Base-by-base conservation (phyloP, 92 coral and sea anemone species). In the Epizoanthus fatuus region DNA sequence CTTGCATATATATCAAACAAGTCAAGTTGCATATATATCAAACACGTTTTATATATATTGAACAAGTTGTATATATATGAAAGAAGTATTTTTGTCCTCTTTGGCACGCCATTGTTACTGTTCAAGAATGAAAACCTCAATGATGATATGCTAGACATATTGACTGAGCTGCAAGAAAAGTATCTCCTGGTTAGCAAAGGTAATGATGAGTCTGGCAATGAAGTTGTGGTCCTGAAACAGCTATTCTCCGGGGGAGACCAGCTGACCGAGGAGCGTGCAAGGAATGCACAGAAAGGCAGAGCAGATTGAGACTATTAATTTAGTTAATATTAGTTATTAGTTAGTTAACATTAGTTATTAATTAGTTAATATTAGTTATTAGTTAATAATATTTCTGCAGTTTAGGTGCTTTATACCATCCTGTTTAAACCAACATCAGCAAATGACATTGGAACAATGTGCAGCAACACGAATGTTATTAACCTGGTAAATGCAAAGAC, bases 231-330 rank as follows among this genome's bases (percentile, higher is more conserved):
- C 4, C 8, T 80, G 2, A 81, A 84, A 9, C 35, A 79, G 55
- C 57, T 87, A 57, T 93, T 87, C 67, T 86, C 88, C 65, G 92
- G 95, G 45, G 92, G 92, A 7, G 92, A 90, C 74, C 90, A 90
- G 60, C 74, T 90, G 35, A 93, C 93, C 0, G 92, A 93, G 45
- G 96, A 90, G 73, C 68, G 93, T 56, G 90, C 93, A 39, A 84
- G 93, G 38, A 90, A 79, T 87, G 83, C 92, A 20, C 68, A 72
- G 57, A 63, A 79, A 52, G 93, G 87, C 40, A 81, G 90, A 55
- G 79, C 84, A 0, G 93, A 90, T 87, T 94, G 92, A 3, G 93
- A 93, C n/a, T n/a, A n/a, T n/a, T n/a, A n/a, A n/a, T n/a, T n/a
- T n/a, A n/a, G n/a, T n/a, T n/a, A n/a, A n/a, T n/a, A n/a, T n/a